Evolutionary conservation across 2,888 invertebrate species (phyloP).

Genomic region (Tipula lateralis): DNA sequence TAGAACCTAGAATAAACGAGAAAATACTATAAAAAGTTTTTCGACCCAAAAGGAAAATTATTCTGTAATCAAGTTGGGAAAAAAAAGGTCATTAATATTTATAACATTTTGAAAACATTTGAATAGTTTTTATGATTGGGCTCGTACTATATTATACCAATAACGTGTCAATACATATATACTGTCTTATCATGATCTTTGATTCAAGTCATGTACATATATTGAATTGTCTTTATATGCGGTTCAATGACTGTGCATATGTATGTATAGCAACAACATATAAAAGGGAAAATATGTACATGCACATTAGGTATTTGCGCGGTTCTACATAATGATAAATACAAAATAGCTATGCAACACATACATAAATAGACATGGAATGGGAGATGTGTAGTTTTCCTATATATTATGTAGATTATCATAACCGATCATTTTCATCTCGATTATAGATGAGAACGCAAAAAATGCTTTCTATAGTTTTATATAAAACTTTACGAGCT

Average conservation of each 20-base stretch:
- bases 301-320: neutral
- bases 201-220: conserved; percentile 24
- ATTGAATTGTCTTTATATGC: neutral
- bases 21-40: neutral
- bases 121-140: neutral
- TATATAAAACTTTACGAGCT: neutral
- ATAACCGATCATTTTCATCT: neutral
- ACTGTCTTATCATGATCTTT: neutral
- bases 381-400: no score
- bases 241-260: neutral
- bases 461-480: neutral
- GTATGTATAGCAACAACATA: neutral
- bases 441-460: neutral
- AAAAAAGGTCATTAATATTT: neutral
- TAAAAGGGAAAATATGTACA: neutral
- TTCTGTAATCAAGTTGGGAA: neutral
- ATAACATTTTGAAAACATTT: neutral
- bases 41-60: neutral
- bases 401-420: neutral
- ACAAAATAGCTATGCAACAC: no score
- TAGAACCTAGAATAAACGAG: neutral
- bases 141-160: neutral
- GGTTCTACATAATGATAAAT: neutral
- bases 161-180: neutral
- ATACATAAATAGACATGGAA: no score